Conservation (phyloP, 2,888 invertebrate genomes). For the Cryptocephalus moraei region DNA sequence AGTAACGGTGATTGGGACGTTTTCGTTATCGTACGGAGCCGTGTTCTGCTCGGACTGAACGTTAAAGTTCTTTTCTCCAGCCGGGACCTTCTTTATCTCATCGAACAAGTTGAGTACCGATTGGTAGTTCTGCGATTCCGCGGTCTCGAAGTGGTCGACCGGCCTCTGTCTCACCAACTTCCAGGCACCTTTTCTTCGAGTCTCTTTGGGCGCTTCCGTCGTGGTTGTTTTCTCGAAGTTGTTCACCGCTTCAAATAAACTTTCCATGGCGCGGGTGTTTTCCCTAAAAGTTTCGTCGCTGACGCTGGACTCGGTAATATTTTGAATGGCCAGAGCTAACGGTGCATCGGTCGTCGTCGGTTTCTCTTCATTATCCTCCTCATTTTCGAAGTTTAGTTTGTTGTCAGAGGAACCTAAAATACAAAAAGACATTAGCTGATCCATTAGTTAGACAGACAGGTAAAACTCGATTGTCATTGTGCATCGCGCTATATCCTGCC, state of each 20-base stretch:
- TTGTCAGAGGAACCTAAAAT: constrained; percentile 4
- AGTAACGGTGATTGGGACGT: constrained; percentile 7
- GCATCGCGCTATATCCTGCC: too few species aligned
- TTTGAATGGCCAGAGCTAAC: constrained; percentile 5
- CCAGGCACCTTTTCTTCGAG: constrained; percentile 60
- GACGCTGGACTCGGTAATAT: constrained; percentile 15
- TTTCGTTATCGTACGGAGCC: constrained; percentile 3
- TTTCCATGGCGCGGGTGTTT: constrained; percentile 10
- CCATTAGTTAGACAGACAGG: too few species aligned
- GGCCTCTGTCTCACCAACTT: constrained; percentile 58
- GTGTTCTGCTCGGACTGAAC: neutral
- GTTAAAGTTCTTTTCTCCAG: neutral
- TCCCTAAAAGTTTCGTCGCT: constrained; percentile 11
- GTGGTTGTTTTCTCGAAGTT: constrained; percentile 10
- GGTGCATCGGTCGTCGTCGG: constrained; percentile 6
- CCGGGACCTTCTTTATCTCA: neutral
- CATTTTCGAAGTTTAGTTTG: neutral
- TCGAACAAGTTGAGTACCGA: constrained; percentile 22
- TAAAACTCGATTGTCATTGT: too few species aligned
- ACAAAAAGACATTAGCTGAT: neutral
- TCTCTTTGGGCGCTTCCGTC: constrained; percentile 17
- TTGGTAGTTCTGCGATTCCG: constrained; percentile 68
- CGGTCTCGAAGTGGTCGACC: constrained; percentile 61
- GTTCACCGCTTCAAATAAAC: constrained; percentile 13
- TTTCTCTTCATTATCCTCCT: too few species aligned